These are phyloP conservation scores for Morinoia aosen DNA, from an alignment of 2,888 invertebrate species.

Conservation along the genomic window DNA sequence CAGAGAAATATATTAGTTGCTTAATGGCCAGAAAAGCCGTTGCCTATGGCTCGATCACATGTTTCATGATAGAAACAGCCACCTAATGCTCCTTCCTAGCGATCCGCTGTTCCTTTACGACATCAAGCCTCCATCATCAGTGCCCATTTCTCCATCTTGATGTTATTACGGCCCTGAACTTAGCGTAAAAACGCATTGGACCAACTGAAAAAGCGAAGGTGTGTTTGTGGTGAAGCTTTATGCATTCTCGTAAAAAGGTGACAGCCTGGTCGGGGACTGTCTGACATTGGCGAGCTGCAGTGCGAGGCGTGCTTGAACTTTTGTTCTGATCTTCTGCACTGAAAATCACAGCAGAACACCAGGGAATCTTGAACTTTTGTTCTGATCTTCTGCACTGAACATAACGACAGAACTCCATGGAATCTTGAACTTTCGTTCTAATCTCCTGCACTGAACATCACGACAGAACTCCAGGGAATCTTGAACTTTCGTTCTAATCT, in stretches of 20 bases:
- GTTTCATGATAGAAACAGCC: not conserved
- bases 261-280: constrained; percentile 11
- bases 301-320: not conserved
- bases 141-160: constrained; percentile 32
- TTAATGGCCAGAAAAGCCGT: not conserved
- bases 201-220: constrained; percentile 5
- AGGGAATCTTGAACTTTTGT: not conserved
- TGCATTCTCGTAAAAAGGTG: constrained; percentile 39
- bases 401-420: not conserved
- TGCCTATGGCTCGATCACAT: not conserved
- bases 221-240: constrained; percentile 32
- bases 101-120: not conserved
- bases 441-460: not conserved
- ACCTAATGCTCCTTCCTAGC: not conserved
- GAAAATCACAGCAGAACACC: not conserved
- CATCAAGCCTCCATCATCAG: constrained; percentile 12
- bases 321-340: not conserved
- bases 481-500: constrained; percentile 14
- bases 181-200: not conserved
- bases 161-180: constrained; percentile 51
- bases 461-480: too few relatives aligned
- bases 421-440: not conserved
- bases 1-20: not conserved
- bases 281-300: constrained; percentile 32
- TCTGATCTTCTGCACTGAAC: not conserved